Conservation (phyloP, 2,113 vertebrate species). For the Cynocephalus volans region DNA sequence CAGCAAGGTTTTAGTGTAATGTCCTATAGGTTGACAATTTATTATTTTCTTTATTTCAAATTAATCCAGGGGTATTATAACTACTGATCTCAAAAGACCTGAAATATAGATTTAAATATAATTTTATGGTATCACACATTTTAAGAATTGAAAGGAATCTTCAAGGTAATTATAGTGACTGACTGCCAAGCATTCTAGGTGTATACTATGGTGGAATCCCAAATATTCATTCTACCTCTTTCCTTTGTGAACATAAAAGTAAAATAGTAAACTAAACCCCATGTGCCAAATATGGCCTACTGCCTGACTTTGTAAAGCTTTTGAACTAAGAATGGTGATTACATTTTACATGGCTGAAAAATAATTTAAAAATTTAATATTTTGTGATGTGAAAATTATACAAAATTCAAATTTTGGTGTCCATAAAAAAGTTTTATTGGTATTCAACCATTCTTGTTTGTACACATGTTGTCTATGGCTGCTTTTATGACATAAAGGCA, state of each 20-base stretch:
- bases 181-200: not conserved
- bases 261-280: not conserved
- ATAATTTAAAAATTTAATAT: slow-evolving; percentile 7
- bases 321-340: not conserved
- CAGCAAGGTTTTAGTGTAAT: slow-evolving; percentile 50
- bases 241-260: slow-evolving; percentile 31
- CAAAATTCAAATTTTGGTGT: slow-evolving; percentile 37
- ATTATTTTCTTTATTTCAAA: slow-evolving; percentile 64
- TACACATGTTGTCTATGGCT: not conserved
- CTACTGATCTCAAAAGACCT: slow-evolving; percentile 39
- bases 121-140: not conserved
- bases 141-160: slow-evolving; percentile 54
- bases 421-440: slow-evolving; percentile 27
- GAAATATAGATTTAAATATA: slow-evolving; percentile 51
- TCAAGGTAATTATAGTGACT: slow-evolving; percentile 26
- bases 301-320: not conserved
- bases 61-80: slow-evolving; percentile 48
- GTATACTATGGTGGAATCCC: not conserved
- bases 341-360: slow-evolving; percentile 50
- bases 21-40: slow-evolving; percentile 18
- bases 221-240: slow-evolving; percentile 7
- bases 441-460: not conserved
- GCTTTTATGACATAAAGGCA: slow-evolving; percentile 12
- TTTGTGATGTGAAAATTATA: slow-evolving; percentile 34
- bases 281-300: not conserved